A percentile compares a stretch with the other conserved stretches of the same genome.
Conservation (phyloP, 2,113 vertebrate species). For the Tachuris rubrigastra region DNA sequence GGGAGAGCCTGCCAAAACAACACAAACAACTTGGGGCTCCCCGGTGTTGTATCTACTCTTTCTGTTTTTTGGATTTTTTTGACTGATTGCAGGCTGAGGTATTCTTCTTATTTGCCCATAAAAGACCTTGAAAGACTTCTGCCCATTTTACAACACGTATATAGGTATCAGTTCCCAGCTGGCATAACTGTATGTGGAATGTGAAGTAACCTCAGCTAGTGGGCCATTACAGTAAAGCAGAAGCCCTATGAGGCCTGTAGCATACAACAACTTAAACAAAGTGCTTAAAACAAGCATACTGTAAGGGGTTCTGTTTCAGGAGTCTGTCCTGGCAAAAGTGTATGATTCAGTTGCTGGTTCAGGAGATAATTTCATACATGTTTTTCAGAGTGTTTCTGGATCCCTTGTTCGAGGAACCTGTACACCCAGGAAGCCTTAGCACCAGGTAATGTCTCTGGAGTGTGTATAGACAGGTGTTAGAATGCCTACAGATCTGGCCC, state of each 20-base stretch:
- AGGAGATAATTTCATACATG: not conserved
- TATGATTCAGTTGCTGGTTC: not conserved
- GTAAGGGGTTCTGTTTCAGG: not conserved
- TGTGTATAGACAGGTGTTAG: not conserved
- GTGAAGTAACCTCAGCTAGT: not conserved
- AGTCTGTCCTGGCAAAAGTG: not conserved
- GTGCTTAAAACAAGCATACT: too few species aligned
- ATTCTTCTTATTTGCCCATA: not conserved
- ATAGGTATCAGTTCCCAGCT: not conserved
- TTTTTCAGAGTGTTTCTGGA: not conserved
- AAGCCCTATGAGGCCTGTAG: not conserved
- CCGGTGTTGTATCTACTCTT: not conserved
- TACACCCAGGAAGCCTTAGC: not conserved
- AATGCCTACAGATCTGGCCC: not conserved
- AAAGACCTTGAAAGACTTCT: not conserved
- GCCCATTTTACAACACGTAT: not conserved
- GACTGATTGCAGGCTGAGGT: not conserved
- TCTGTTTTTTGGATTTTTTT: not conserved
- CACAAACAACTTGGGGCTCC: fast-evolving
- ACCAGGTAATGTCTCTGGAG: not conserved
- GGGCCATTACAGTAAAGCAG: not conserved
- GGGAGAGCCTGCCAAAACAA: not conserved
- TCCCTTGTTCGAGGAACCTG: not conserved
- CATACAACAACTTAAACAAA: too few species aligned
- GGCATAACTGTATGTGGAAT: not conserved